Base-by-base conservation (phyloP, 2,113 vertebrate species). In the Xenus cinereus region DNA sequence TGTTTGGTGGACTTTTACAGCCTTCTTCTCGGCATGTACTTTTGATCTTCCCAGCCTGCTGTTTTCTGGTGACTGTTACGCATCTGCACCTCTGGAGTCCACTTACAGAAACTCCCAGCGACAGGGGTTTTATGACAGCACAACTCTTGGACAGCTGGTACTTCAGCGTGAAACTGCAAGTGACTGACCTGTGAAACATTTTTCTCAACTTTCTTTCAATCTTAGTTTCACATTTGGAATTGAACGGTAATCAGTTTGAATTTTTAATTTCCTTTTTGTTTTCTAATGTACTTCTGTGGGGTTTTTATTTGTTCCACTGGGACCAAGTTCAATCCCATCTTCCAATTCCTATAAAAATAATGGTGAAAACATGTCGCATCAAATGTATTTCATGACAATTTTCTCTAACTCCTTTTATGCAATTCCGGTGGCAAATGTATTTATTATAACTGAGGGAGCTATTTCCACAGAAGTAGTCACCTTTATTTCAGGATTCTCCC, bases 1-100 rank as follows among this genome's bases (percentile, higher is more conserved):
- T 4, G 4, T 60, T 51, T 46, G n/a, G 20, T 17, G 62, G 46
- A n/a, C 43, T 53, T 84, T 30, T 21, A 73, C 21, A 48, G 15
- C 9, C 12, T 66, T 50, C 43, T 66, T 72, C 46, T 71, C 3
- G 2, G 8, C 6, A 16, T 7, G 4, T 32, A 19, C 0, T 0
- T 53, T 69, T 90, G 45, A 9, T 90, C 19, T 75, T 71, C 48
- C 35, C 74, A 75, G 33, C 45, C 39, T 62, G 17, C 16, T 84
- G 12, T 30, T 91, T 71, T 35, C 17, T 78, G 32, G 9, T 41
- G 51, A 33, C 57, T 53, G 6, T 41, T 71, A n/a, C 32, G 56
- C 6, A 50, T 56, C 59, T 1, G 1, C 20, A 32, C 57, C 20
- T 7, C 3, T 21, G 51, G 30, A n/a, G 17, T 71, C 32, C 43